Conservation (phyloP, 1,140 invertebrate genomes). For the Atta colombica region DNA sequence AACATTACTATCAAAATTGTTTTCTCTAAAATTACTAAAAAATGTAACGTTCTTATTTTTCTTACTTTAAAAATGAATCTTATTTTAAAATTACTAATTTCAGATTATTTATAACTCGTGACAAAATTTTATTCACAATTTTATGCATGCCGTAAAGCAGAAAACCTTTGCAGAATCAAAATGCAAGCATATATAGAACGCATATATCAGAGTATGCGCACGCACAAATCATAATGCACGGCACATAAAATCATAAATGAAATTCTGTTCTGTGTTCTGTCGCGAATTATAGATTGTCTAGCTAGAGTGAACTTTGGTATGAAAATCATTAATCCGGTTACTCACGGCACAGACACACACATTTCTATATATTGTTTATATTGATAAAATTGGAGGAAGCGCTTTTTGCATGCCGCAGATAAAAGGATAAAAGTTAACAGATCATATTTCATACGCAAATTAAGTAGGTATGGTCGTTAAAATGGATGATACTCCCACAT, state of each 20-base stretch:
- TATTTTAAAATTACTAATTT: background rate
- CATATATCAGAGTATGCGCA: conserved; percentile 1
- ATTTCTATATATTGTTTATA: background rate
- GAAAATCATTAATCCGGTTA: conserved; percentile 25
- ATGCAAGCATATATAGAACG: background rate
- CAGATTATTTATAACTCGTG: background rate
- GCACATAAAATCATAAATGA: conserved; percentile 31
- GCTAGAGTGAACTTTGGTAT: background rate
- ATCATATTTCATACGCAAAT: conserved; percentile 19
- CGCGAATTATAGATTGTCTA: conserved; percentile 18
- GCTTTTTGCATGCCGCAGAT: background rate
- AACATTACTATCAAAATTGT: background rate
- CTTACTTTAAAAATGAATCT: background rate
- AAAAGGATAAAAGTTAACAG: background rate
- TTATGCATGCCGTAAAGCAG: background rate
- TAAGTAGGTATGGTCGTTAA: conserved; percentile 20
- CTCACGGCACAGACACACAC: too few species aligned
- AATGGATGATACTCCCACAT: background rate
- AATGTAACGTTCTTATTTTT: background rate
- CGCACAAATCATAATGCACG: conserved; percentile 23
- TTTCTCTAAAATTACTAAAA: background rate
- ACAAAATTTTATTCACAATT: conserved; percentile 21
- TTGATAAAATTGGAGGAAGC: background rate
- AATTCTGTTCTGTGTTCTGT: conserved; percentile 13
- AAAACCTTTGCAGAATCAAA: conserved; percentile 3